A percentile compares a stretch with the other conserved stretches of the same genome.
Evolutionary conservation across 2,888 invertebrate genomes (phyloP).

Genomic region (Tetragonula carbonaria): DNA sequence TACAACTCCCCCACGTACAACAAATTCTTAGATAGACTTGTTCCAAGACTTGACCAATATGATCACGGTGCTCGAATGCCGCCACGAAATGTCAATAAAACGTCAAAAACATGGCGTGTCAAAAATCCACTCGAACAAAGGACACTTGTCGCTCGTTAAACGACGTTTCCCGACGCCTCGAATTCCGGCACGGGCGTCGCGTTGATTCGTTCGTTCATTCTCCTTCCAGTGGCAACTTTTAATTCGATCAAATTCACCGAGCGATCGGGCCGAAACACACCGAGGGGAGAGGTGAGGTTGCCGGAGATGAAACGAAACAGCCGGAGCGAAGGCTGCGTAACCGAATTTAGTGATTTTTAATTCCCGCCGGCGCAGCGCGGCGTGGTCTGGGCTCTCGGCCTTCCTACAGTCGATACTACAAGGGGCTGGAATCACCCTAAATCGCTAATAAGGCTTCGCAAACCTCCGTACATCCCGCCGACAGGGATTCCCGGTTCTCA

Average conservation of each 20-base stretch:
- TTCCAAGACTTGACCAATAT: no score
- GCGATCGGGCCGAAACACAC: constrained; percentile 54
- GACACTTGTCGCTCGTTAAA: constrained; percentile 14
- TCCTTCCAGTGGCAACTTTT: constrained; percentile 57
- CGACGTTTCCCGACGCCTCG: background rate
- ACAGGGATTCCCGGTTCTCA: constrained; percentile 76
- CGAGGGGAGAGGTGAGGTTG: constrained; percentile 20
- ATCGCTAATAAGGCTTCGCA: constrained; percentile 82
- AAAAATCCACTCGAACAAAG: background rate
- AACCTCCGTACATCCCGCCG: constrained; percentile 78
- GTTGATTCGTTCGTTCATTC: constrained; percentile 4
- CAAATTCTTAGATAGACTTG: no score
- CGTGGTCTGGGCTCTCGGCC: constrained; percentile 35
- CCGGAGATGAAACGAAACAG: constrained; percentile 65
- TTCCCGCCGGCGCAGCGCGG: constrained; percentile 66
- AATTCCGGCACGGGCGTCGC: constrained; percentile 24
- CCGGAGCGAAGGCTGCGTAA: constrained; percentile 70
- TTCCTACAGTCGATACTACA: constrained; percentile 68
- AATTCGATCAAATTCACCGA: constrained; percentile 65
- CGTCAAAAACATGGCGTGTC: no score
- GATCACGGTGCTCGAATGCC: no score
- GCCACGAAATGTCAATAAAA: no score
- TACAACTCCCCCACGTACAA: no score
- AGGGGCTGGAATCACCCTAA: constrained; percentile 73
- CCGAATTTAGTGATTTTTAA: constrained; percentile 82